Base-by-base conservation (phyloP, 2,797 vertebrate genomes). In the Balearica regulorum region DNA sequence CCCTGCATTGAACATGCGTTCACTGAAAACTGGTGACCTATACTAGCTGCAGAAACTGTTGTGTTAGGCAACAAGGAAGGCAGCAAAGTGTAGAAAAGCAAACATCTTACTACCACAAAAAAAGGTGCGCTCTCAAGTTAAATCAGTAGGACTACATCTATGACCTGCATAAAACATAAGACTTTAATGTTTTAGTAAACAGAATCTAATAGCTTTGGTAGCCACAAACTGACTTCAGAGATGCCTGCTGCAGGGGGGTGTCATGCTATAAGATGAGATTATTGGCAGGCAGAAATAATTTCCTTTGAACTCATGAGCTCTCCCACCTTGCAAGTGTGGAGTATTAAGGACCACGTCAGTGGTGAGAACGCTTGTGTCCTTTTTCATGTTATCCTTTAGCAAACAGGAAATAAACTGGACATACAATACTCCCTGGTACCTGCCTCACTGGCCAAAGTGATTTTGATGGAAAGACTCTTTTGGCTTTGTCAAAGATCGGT, bases 131-230 rank as follows among this genome's bases (percentile, higher is more conserved):
- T 92, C 96, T 89, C 83, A 17, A 79, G 81, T 81, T 61, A 37
- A 95, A 96, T 96, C 96, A 77, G 83, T 96, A 95, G 73, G 48
- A 65, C 87, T 71, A 31, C 53, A 51, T 77, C 86, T 91, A 53
- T 60, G 53, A 87, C 69, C 88, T 96, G 96, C 97, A 96, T 93
- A 92, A 96, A 97, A 97, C 93, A 90, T 54, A 93, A 94, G 90
- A 53, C 37, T 80, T 89, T 89, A 94, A 72, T 35, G 37, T 87
- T 95, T 76, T 70, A 72, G 88, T 65, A 92, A 94, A 79, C 76
- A 86, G 44, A 43, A 49, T 64, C 85, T 92, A 95, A 85, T 55
- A 88, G 85, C 81, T 44, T 76, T 87, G 86, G 62, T 83, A 61
- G 69, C 72, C 43, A 81, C 65, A 88, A 79, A 33, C 17, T 68